Conservation (phyloP, 2,113 vertebrate species). For the Hippolais icterina region DNA sequence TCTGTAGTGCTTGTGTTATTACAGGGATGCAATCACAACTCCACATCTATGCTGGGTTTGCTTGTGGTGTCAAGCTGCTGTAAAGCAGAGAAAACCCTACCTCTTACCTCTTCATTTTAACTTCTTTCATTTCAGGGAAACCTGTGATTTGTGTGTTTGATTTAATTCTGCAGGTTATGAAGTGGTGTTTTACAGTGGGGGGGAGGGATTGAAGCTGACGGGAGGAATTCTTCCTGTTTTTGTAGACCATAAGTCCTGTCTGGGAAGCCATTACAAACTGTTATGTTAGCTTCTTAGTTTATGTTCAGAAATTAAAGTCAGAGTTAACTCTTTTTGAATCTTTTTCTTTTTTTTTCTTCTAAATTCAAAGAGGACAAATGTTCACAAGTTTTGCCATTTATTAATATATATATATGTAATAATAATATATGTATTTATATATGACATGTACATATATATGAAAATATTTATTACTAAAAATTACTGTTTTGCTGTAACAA, state of each 20-base stretch:
- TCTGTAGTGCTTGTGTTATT: conserved; percentile 64
- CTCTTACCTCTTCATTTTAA: not conserved
- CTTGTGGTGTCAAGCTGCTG: conserved; percentile 28
- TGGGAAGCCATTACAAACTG: conserved; percentile 21
- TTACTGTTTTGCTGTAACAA: not conserved
- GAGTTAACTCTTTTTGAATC: not conserved
- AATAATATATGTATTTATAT: not conserved
- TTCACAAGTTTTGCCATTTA: not conserved
- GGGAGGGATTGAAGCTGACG: not conserved
- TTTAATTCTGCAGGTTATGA: conserved; percentile 51
- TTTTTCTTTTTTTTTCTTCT: not conserved
- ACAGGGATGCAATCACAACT: conserved; percentile 48
- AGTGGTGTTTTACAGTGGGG: not conserved
- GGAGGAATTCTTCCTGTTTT: conserved; percentile 65
- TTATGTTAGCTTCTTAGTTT: conserved; percentile 35
- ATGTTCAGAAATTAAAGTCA: conserved; percentile 11
- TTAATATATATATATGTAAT: not conserved
- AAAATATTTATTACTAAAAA: not conserved
- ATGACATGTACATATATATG: not conserved
- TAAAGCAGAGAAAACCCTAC: not conserved
- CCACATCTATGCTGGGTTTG: conserved; percentile 24
- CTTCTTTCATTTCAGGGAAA: not conserved
- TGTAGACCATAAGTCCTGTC: conserved; percentile 33
- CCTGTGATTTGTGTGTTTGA: conserved; percentile 31
- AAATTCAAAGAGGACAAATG: not conserved